Base-by-base conservation (phyloP, 2,888 invertebrate genomes). In the Byasa hedistus region DNA sequence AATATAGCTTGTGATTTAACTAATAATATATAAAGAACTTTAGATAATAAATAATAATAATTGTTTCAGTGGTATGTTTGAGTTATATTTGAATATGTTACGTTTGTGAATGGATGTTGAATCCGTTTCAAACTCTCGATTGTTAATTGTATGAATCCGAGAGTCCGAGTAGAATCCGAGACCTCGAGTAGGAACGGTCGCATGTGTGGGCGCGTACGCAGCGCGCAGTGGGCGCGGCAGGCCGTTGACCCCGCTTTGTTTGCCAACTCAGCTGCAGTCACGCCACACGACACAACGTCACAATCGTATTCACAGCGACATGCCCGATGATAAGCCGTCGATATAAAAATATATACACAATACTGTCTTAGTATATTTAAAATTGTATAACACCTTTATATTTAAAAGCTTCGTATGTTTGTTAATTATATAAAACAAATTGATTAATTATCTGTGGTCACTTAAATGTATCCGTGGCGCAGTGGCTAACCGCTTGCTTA, bases 241-340 rank as follows among this genome's bases (percentile, higher is more conserved):
- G 90, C 88, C 90, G 82, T 83, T 87, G 88, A 91, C 84, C 90
- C 87, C 82, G 84, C 90, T 89, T 90, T 91, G 91, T 91, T 91
- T 91, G 91, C 91, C 91, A 91, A 90, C 89, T 89, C 89, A 91
- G 89, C 87, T 83, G 86, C 82, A 81, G 79, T 80, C 80, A 78
- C 79, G 80, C 79, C 79, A 78, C 82, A 76, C 81, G 78, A 79
- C 83, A 79, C 80, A 82, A 79, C 80, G 32, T 56, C 62, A 70
- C 71, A 72, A 82, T 84, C 82, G 79, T 81, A 83, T 82, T 83
- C 84, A 85, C 80, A 80, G 81, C 83, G 85, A 83, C 82, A 58
- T 58, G 54, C 63, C 52, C 56, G 54, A 48, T 54, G 65, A 60
- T 60, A 56, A 32, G 36, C 48, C 21, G 52, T 59, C 54, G 27